Conservation (phyloP, 2,888 invertebrate genomes). For the Alentia gelatinosa region DNA sequence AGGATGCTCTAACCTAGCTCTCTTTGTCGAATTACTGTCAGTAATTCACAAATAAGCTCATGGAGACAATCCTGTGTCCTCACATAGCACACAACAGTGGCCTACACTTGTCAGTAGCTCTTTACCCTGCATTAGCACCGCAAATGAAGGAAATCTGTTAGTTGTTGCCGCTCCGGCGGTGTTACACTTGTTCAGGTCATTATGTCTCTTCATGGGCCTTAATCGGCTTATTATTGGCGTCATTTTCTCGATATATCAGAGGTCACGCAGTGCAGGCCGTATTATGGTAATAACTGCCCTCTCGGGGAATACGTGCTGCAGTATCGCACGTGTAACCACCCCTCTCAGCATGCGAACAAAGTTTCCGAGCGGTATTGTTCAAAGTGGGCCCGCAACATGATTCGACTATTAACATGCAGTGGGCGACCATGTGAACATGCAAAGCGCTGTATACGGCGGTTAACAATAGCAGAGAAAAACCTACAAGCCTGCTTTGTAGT, state of each 20-base stretch:
- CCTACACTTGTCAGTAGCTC: too few species aligned
- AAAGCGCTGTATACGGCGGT: background rate
- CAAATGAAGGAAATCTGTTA: background rate
- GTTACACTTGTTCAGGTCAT: background rate
- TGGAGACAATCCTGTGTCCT: too few species aligned
- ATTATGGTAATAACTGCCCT: background rate
- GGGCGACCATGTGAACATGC: slow-evolving; percentile 26
- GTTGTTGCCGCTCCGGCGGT: background rate
- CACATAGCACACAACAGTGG: too few species aligned
- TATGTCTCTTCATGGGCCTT: background rate
- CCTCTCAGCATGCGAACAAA: background rate
- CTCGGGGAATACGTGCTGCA: background rate
- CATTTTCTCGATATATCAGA: background rate
- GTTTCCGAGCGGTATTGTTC: slow-evolving; percentile 1
- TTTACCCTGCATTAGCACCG: background rate
- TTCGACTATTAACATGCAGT: slow-evolving; percentile 29
- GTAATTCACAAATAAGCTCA: too few species aligned
- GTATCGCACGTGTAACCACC: background rate
- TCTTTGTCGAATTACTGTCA: too few species aligned
- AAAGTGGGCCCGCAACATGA: slow-evolving; percentile 39
- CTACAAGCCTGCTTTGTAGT: background rate
- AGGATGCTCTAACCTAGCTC: too few species aligned
- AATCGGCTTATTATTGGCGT: background rate
- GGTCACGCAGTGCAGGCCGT: background rate
- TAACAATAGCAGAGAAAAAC: slow-evolving; percentile 20